These are phyloP conservation scores for Pteria penguin DNA, from an alignment of 2,888 invertebrate genomes.

Conservation along the genomic window DNA sequence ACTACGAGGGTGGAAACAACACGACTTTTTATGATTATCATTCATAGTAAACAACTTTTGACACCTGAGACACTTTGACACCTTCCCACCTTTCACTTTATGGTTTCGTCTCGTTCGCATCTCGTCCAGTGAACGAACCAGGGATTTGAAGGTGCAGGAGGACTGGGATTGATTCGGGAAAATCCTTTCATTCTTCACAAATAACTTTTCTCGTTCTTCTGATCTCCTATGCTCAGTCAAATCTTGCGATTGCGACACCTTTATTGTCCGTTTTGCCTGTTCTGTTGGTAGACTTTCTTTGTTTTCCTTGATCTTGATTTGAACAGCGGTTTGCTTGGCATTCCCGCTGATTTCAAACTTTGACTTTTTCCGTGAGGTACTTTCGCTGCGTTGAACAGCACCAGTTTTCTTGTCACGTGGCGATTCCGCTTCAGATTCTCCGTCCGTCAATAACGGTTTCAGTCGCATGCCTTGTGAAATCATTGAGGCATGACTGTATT, in stretches of 20 bases:
- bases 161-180: conserved; percentile 14
- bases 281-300: conserved; percentile 1
- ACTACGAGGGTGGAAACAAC: conserved; percentile 73
- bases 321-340: neutral
- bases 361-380: conserved; percentile 37
- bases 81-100: conserved; percentile 58
- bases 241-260: conserved; percentile 2
- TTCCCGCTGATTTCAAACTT: conserved; percentile 26
- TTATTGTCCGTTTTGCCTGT: neutral
- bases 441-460: conserved; percentile 34
- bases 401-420: conserved; percentile 40
- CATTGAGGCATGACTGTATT: conserved; percentile 47
- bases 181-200: conserved; percentile 14
- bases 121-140: conserved; percentile 60
- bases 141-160: conserved; percentile 55
- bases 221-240: conserved; percentile 35
- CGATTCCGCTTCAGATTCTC: conserved; percentile 25
- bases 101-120: conserved; percentile 50
- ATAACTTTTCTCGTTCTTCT: conserved; percentile 25
- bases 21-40: conserved; percentile 76
- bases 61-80: conserved; percentile 75
- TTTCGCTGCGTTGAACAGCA: conserved; percentile 35
- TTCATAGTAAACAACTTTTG: conserved; percentile 71
- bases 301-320: neutral
- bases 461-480: conserved; percentile 49